phyloP scores from a whole-genome alignment of 2,888 invertebrate species.

The Heterodera filipjevi region DNA sequence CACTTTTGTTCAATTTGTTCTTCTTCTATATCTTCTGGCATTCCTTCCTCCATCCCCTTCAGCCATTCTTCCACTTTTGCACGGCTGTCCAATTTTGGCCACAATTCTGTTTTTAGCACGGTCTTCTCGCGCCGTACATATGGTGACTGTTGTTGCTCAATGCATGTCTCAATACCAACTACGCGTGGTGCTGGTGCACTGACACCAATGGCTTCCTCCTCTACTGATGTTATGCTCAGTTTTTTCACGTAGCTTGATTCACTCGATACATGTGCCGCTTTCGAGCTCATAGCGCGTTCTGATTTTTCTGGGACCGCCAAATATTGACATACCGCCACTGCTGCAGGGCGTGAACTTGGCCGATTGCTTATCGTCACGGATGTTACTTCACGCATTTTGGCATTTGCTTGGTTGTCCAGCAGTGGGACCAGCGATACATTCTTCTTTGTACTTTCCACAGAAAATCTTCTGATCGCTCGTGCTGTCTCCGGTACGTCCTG shows the following conservation, averaged over 20 bases:
- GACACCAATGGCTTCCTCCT: neutral
- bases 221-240: neutral
- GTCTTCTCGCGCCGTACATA: conserved; percentile 29
- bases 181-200: neutral
- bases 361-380: neutral
- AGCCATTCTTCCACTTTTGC: conserved; percentile 41
- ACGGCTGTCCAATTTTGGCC: conserved; percentile 26
- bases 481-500: neutral
- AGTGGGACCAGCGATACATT: too few species aligned
- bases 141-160: neutral
- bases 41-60: conserved; percentile 20
- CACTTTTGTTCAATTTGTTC: conserved; percentile 21
- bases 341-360: neutral
- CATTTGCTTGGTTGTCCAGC: neutral
- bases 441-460: too few species aligned
- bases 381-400: neutral
- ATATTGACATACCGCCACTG: neutral
- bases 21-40: conserved; percentile 12
- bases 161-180: conserved; percentile 17
- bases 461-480: neutral
- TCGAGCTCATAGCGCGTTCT: neutral
- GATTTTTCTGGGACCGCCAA: neutral
- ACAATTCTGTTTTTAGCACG: conserved; percentile 24
- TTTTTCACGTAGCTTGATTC: neutral
- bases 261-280: neutral